Base-by-base conservation (phyloP, 2,797 vertebrate species). In the Eupleurogrammus muticus region DNA sequence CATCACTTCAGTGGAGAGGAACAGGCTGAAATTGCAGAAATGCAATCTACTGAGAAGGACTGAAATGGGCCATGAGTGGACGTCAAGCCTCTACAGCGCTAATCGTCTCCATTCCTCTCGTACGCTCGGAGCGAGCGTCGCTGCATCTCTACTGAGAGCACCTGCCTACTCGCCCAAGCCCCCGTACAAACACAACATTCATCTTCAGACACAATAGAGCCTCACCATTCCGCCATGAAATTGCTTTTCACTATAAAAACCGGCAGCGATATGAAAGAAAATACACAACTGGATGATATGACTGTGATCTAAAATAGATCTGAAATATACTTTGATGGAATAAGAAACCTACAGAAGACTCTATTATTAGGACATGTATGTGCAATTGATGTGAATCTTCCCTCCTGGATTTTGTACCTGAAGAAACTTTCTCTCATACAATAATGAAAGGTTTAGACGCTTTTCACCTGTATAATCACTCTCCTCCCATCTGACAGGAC, bases 191-290 rank as follows among this genome's bases (percentile, higher is more conserved):
- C 79, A 79, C 61, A 57, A 49, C 75, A 76, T 88, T 81, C 76
- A 83, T 88, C 83, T 65, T 69, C 61, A 70, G 73, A 84, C 77
- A 72, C 77, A 64, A 73, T 58, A 65, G 48, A 75, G 79, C 55
- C 74, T 76, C 23, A 69, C 57, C 82, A 80, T 66, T 73, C 75
- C 55, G 75, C 79, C 86, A 85, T 85, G 85, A 90, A 88, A 89
- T 86, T 85, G 63, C 82, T 78, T 88, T 85, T 77, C 55, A 48
- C 58, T 36, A 56, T 63, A 73, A 8, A 86, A 68, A 62, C 57
- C 66, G 28, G 80, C 66, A 17, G 75, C 9, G 36, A 77, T 66
- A 61, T 67, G 67, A 79, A 64, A 65, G 48, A 50, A 44, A 52
- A 53, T 50, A 78, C 66, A 75, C 65, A 65, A 77, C 74, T 40